These are phyloP conservation scores for Barnardius zonarius DNA, from an alignment of 2,113 vertebrate genomes.

Conservation along the genomic window DNA sequence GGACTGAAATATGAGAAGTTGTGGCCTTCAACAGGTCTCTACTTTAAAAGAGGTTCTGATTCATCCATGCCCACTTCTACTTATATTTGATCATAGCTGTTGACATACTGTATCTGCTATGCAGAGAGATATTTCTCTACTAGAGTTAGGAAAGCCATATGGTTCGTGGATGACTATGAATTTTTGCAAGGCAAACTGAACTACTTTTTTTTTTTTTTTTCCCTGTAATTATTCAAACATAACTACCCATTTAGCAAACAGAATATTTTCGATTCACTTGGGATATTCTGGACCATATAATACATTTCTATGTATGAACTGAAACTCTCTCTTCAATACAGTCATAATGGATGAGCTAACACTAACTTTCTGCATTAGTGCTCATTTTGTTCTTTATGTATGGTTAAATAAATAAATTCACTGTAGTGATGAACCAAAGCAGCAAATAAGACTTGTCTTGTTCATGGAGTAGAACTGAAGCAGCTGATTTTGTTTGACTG, in stretches of 20 bases:
- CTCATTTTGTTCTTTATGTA: background rate
- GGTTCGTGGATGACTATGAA: constrained; percentile 44
- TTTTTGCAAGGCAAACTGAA: constrained; percentile 28
- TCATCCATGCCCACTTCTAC: constrained; percentile 50
- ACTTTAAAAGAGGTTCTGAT: constrained; percentile 45
- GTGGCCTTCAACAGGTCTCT: background rate
- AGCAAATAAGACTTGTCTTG: constrained; percentile 14
- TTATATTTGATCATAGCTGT: constrained; percentile 58
- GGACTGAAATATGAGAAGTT: constrained; percentile 29
- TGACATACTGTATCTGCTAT: constrained; percentile 36
- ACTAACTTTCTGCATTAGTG: background rate
- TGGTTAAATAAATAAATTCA: background rate
- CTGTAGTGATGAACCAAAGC: background rate
- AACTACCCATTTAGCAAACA: background rate
- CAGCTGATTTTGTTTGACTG: constrained; percentile 39
- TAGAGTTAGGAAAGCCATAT: constrained; percentile 50
- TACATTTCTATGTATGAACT: background rate
- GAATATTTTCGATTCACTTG: background rate
- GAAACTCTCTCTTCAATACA: background rate
- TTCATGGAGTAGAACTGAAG: constrained; percentile 24
- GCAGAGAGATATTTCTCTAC: constrained; percentile 42
- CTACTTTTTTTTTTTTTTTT: background rate
- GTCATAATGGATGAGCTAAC: background rate
- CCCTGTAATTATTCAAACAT: background rate
- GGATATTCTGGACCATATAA: background rate